Evolutionary conservation across 2,888 invertebrate genomes (phyloP).

Genomic region (Linnaemya vulpina): DNA sequence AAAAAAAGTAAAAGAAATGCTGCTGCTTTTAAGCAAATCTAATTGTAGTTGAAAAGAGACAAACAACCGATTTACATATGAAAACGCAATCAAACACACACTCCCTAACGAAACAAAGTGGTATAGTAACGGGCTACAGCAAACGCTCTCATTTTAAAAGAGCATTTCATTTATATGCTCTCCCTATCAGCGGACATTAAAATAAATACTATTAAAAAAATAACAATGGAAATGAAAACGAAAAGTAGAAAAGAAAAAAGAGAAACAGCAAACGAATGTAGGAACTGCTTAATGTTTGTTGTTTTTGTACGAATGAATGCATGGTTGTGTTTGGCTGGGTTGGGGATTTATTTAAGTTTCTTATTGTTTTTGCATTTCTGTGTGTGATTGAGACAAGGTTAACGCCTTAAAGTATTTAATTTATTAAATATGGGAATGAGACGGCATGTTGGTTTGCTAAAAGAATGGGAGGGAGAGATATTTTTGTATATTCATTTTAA

Average conservation of each 20-base stretch:
- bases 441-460: constrained; percentile 40
- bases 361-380: constrained; percentile 32
- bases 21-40: constrained; percentile 14
- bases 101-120: constrained; percentile 33
- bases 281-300: constrained; percentile 7
- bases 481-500: not conserved
- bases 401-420: constrained; percentile 70
- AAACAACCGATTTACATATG: constrained; percentile 5
- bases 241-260: constrained; percentile 23
- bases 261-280: constrained; percentile 37
- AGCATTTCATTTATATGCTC: not conserved
- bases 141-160: not conserved
- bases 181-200: constrained; percentile 38
- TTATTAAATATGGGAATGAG: constrained; percentile 68
- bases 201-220: constrained; percentile 60
- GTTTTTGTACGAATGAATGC: constrained; percentile 16
- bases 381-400: constrained; percentile 64
- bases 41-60: constrained; percentile 56
- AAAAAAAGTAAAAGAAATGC: constrained; percentile 34
- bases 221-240: constrained; percentile 63
- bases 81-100: not conserved
- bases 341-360: not conserved
- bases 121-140: constrained; percentile 17
- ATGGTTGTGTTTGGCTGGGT: not conserved
- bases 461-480: constrained; percentile 34